Evolutionary conservation across 2,113 vertebrate species (phyloP).

Genomic region (Podiceps cristatus): DNA sequence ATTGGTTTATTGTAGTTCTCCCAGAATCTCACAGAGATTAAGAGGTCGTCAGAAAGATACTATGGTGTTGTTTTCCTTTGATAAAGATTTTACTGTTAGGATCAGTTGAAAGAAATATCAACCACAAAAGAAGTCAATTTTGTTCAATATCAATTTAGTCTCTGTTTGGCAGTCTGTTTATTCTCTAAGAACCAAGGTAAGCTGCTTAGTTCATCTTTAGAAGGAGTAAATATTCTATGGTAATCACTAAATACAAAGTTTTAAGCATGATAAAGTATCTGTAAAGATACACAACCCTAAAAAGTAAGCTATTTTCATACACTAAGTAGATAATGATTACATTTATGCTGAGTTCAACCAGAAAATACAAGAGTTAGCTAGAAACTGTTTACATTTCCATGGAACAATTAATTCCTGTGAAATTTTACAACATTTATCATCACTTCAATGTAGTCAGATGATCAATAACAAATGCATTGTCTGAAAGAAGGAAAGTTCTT

Average conservation of each 20-base stretch:
- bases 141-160: slow-evolving; percentile 15
- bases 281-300: background rate
- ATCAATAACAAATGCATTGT: background rate
- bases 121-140: slow-evolving; percentile 4
- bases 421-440: background rate
- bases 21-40: slow-evolving; percentile 7
- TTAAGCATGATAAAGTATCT: background rate
- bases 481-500: background rate
- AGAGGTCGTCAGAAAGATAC: slow-evolving; percentile 9
- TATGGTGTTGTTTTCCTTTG: slow-evolving; percentile 39
- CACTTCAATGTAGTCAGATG: background rate
- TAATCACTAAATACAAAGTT: background rate
- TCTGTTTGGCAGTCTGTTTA: background rate
- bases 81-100: slow-evolving; percentile 42
- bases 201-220: background rate
- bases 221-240: background rate
- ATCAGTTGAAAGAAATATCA: slow-evolving; percentile 48
- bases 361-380: background rate
- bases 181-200: background rate
- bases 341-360: background rate
- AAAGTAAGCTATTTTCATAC: background rate
- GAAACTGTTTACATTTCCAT: background rate
- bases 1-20: background rate
- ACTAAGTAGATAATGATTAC: background rate
- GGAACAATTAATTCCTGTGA: background rate